These are phyloP conservation scores for Micromys minutus DNA, from an alignment of 2,113 vertebrate species.

Conservation along the genomic window DNA sequence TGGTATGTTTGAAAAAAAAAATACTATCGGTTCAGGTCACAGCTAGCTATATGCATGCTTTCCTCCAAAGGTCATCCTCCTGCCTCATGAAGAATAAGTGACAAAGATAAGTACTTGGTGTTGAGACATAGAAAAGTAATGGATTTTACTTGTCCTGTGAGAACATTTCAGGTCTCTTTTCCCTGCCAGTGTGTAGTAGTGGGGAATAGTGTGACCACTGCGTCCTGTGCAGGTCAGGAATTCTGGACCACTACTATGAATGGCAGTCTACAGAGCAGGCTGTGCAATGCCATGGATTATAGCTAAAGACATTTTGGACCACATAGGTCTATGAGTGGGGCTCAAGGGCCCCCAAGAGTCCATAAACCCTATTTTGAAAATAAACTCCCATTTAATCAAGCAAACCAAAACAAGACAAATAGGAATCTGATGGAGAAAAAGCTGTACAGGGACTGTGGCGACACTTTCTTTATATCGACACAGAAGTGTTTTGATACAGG, in stretches of 20 bases:
- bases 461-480: not conserved
- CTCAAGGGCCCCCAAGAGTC: not conserved
- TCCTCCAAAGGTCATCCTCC: not conserved
- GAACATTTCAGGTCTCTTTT: not conserved
- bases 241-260: not conserved
- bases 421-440: not conserved
- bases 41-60: not conserved
- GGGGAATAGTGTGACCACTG: no score
- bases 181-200: not conserved
- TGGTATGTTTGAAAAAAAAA: not conserved
- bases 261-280: not conserved
- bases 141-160: not conserved
- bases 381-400: not conserved
- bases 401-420: not conserved
- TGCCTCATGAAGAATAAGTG: not conserved
- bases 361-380: not conserved
- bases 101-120: not conserved
- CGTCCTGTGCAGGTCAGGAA: no score
- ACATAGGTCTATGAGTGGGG: not conserved
- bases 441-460: not conserved
- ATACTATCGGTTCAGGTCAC: not conserved
- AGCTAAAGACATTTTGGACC: not conserved
- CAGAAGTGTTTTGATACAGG: not conserved
- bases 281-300: not conserved
- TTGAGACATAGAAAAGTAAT: not conserved